Evolutionary conservation across 2,113 vertebrate genomes (phyloP).

Genomic region (Tonatia bakeri): DNA sequence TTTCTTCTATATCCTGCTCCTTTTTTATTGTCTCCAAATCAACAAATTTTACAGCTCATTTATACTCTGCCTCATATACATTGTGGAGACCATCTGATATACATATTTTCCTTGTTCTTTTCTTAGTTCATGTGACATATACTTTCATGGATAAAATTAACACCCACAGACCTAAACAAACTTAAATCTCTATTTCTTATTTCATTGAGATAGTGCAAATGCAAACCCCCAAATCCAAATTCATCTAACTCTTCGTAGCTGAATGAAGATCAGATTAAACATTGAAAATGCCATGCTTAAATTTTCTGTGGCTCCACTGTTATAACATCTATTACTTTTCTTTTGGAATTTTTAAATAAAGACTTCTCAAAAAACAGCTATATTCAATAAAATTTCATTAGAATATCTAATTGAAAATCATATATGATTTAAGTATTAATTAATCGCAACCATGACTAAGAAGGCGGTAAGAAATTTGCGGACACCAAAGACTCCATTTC

Average conservation of each 20-base stretch:
- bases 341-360: neutral
- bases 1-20: neutral
- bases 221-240: neutral
- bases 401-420: conserved; percentile 17
- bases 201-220: neutral
- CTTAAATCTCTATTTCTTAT: neutral
- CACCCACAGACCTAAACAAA: neutral
- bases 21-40: neutral
- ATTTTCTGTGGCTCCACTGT: neutral
- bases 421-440: conserved; percentile 25
- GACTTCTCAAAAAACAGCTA: neutral
- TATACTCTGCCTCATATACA: neutral
- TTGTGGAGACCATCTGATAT: neutral
- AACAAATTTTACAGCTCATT: neutral
- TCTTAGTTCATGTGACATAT: neutral
- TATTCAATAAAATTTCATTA: neutral
- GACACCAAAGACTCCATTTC: conserved; percentile 48
- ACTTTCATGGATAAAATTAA: neutral
- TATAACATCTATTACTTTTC: neutral
- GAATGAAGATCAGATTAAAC: neutral
- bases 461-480: conserved; percentile 23
- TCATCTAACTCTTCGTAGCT: neutral
- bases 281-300: neutral
- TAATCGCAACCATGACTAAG: neutral
- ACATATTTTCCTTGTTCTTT: neutral